Conservation (phyloP, 2,797 vertebrate species). For the Pitangus sulphuratus region DNA sequence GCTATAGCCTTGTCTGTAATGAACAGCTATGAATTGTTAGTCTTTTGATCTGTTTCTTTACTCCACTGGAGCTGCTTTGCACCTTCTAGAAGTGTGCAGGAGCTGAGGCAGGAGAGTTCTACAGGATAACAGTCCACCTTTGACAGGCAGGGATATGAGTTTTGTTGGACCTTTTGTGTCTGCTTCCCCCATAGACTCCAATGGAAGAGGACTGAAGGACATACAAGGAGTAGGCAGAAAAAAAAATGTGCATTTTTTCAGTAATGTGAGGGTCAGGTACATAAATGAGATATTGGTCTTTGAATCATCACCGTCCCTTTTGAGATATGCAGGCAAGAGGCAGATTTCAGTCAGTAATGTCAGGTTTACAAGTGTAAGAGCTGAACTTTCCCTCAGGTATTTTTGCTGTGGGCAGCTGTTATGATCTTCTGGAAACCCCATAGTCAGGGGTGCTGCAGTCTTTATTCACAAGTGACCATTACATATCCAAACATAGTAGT, state of each 20-base stretch:
- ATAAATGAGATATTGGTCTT: neutral
- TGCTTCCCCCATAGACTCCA: accelerated
- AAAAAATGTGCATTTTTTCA: neutral
- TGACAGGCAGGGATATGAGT: neutral
- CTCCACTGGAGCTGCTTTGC: neutral
- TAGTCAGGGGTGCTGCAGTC: neutral
- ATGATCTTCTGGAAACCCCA: neutral
- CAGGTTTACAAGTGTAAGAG: neutral
- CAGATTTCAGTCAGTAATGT: neutral
- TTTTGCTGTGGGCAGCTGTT: neutral
- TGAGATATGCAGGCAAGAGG: neutral
- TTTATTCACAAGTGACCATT: neutral
- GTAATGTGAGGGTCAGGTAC: neutral
- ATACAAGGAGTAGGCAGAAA: accelerated
- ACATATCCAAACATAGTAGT: neutral
- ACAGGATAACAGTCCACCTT: neutral
- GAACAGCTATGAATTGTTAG: neutral
- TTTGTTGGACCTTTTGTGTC: neutral
- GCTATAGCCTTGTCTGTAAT: neutral
- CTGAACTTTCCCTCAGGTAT: neutral
- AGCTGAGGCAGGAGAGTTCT: neutral
- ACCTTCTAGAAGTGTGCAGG: neutral
- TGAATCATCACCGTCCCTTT: neutral
- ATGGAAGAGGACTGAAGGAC: neutral
- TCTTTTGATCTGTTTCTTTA: neutral